These are phyloP conservation scores for Glomeris marginata DNA, from an alignment of 2,888 invertebrate species.

Conservation along the genomic window DNA sequence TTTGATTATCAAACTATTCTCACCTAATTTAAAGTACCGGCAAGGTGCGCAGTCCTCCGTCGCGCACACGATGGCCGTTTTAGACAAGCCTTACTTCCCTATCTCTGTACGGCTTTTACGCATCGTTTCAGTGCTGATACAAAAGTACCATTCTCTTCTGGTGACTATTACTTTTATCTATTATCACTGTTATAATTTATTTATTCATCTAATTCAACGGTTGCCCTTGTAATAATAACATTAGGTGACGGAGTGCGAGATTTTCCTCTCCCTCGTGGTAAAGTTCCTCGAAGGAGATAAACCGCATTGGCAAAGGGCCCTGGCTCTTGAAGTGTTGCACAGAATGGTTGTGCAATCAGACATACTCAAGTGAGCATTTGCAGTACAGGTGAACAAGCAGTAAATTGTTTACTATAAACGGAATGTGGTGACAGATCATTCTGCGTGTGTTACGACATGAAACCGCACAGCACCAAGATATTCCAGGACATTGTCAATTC, in stretches of 20 bases:
- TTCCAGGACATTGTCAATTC: conserved; percentile 83
- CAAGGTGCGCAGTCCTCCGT: conserved; percentile 28
- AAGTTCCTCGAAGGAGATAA: conserved; percentile 96
- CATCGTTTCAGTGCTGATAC: conserved; percentile 81
- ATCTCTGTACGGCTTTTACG: conserved; percentile 87
- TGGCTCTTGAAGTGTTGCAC: conserved; percentile 90
- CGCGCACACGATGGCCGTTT: neutral
- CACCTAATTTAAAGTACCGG: conserved; percentile 94
- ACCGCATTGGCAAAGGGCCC: conserved; percentile 85
- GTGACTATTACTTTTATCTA: conserved; percentile 37
- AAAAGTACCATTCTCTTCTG: conserved; percentile 78
- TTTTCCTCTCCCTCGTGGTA: conserved; percentile 88
- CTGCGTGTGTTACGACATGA: conserved; percentile 89
- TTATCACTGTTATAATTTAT: too few relatives aligned
- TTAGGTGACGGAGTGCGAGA: conserved; percentile 93
- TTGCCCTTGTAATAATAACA: conserved; percentile 21
- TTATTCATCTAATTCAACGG: too few relatives aligned
- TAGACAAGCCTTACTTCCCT: conserved; percentile 89
- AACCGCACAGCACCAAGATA: conserved; percentile 46
- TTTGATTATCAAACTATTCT: conserved; percentile 93
- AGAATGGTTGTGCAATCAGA: conserved; percentile 82
- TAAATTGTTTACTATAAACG: neutral
- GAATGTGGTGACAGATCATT: conserved; percentile 43
- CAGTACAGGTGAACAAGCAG: neutral
- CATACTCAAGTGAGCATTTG: conserved; percentile 46